Conservation (phyloP, 1,140 invertebrate genomes). For the Tribolium madens region DNA sequence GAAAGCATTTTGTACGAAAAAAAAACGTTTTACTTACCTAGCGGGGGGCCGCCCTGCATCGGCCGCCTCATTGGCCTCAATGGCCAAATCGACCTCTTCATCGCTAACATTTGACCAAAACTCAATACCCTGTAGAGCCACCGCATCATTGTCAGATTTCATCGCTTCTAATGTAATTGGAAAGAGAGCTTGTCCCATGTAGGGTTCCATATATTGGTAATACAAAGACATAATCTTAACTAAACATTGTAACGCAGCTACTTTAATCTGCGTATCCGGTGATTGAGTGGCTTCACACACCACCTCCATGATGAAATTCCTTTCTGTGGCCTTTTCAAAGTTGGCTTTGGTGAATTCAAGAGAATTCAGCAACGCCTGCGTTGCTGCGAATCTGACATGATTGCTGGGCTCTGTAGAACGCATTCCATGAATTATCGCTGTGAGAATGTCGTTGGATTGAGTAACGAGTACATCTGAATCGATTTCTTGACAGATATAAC, state of each 20-base stretch:
- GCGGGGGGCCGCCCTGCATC: slow-evolving; percentile 93
- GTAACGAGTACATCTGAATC: slow-evolving; percentile 91
- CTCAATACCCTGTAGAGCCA: slow-evolving; percentile 98
- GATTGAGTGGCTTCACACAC: slow-evolving; percentile 94
- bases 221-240: slow-evolving; percentile 99
- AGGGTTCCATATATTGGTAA: slow-evolving; percentile 99
- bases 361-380: slow-evolving; percentile 97
- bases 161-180: slow-evolving; percentile 99
- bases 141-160: slow-evolving; percentile 96
- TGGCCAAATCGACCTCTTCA: slow-evolving; percentile 97
- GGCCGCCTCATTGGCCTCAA: slow-evolving; percentile 93
- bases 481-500: slow-evolving; percentile 84
- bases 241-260: slow-evolving; percentile 96
- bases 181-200: slow-evolving; percentile 98
- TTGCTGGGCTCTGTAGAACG: slow-evolving; percentile 84
- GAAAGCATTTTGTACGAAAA: too few species aligned
- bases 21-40: too few species aligned
- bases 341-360: slow-evolving; percentile 99
- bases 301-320: slow-evolving; percentile 99
- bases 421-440: slow-evolving; percentile 97
- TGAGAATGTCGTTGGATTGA: slow-evolving; percentile 96
- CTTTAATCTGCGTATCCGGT: slow-evolving; percentile 88
- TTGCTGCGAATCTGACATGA: slow-evolving; percentile 93
- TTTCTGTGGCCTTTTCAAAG: slow-evolving; percentile 96
- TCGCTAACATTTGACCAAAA: slow-evolving; percentile 99